Conservation (phyloP, 30 jellyfish, hydroid and myxozoan genomes). For the Cassiopea xamachana region DNA sequence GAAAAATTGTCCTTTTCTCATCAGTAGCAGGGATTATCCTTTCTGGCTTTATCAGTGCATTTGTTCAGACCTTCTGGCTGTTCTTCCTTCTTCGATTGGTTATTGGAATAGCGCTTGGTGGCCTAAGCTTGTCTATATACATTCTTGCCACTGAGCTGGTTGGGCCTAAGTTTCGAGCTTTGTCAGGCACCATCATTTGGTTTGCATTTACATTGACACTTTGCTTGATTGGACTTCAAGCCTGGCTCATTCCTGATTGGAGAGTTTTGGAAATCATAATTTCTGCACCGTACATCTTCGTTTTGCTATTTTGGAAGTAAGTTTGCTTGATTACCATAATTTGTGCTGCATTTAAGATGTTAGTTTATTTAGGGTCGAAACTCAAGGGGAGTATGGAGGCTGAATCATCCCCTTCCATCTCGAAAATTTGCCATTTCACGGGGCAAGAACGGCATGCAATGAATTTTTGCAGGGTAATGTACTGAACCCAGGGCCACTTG, state of each 20-base stretch:
- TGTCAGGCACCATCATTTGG: constrained; percentile 67
- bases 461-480: too few species aligned
- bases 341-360: neutral
- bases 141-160: constrained; percentile 73
- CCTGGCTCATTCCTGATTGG: constrained; percentile 75
- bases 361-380: neutral
- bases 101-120: constrained; percentile 64
- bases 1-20: constrained; percentile 56
- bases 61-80: constrained; percentile 49
- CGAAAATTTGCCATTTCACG: too few species aligned
- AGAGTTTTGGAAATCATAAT: constrained; percentile 29
- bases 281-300: constrained; percentile 62
- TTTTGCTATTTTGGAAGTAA: constrained; percentile 46
- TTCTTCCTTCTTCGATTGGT: constrained; percentile 55
- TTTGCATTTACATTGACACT: constrained; percentile 65
- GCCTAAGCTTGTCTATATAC: constrained; percentile 46
- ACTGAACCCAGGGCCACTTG: too few species aligned
- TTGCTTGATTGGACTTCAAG: constrained; percentile 73
- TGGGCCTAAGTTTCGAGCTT: constrained; percentile 72
- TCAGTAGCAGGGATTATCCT: constrained; percentile 37
- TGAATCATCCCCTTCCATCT: too few species aligned
- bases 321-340: neutral
- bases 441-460: too few species aligned
- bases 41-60: constrained; percentile 54
- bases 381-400: neutral